Conservation (phyloP, 2,113 vertebrate species). For the Lichenostomus cassidix region DNA sequence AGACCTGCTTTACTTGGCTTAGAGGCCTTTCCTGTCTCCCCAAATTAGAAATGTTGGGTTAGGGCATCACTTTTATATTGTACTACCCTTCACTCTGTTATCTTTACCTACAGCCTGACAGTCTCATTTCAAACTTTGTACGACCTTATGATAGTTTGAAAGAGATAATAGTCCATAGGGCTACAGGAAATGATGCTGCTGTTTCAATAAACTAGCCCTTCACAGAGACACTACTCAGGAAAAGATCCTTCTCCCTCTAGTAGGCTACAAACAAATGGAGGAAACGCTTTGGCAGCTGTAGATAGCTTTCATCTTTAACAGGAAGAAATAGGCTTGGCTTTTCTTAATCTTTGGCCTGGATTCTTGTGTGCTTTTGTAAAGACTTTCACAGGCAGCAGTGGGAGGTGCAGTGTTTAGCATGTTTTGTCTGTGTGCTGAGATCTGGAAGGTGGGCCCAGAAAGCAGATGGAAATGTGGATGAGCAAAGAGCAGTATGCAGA, state of each 20-base stretch:
- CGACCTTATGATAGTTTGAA: neutral
- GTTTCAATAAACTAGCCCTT: neutral
- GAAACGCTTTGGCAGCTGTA: slow-evolving; percentile 8
- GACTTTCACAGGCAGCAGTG: neutral
- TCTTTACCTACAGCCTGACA: neutral
- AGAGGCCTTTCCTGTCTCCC: neutral
- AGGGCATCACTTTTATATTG: neutral
- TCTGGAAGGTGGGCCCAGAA: neutral
- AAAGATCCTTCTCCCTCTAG: neutral
- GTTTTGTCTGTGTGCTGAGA: neutral
- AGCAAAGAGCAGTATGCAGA: neutral
- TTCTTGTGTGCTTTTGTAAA: neutral
- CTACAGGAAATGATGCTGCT: neutral
- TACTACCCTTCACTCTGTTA: neutral
- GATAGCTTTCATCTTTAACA: neutral
- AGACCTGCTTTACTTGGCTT: neutral
- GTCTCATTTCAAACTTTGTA: neutral
- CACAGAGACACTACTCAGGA: neutral
- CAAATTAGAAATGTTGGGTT: neutral
- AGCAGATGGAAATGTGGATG: neutral
- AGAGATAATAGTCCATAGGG: neutral
- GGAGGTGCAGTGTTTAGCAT: neutral
- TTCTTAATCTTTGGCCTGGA: neutral
- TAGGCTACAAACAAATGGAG: slow-evolving; percentile 11
- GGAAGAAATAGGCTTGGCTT: neutral